Evolutionary conservation across 2,113 vertebrate species (phyloP), one percentile per base, ranked within the genome.

Genomic region (Chamaea fasciata): DNA sequence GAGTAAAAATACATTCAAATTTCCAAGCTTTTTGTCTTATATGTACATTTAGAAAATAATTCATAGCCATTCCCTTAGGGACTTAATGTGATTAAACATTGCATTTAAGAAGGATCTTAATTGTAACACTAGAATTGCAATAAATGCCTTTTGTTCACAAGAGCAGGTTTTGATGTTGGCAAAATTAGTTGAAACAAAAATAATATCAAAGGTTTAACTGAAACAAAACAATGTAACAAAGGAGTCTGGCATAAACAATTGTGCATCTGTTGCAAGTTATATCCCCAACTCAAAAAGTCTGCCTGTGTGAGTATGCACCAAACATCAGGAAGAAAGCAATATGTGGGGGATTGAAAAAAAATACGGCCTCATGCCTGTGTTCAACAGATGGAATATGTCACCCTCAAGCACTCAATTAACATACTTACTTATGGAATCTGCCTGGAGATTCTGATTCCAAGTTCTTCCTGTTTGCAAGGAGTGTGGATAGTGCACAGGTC

Each of bases 391-490:
- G 16, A 11, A 20, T 26, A 49, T 41, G 41, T 11, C 41, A 27
- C 0, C 0, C 17, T 56, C 31, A 56, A 50, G 33, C 6, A 49
- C 5, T 49, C 42, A 19, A 13, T 47, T 39, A 18, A 10, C 22
- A 7, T 4, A 17, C 7, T 14, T 31, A 35, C 33, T 16, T 41
- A 12, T 8, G 20, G 49, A 49, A 27, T 49, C 18, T 1, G 1
- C 27, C 31, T 31, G 46, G 16, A n/a, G 8, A 11, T 16, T 52
- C 59, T 50, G 27, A 28, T 64, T 64, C 12, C 0, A 2, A 37
- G 22, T 6, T 28, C 12, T 59, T 52, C 33, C 33, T 59, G 15
- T 5, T 9, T 44, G 37, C 44, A 74, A 23, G 24, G 44, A 33
- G 22, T 10, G 15, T 23, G 42, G 44, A 28, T 39, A 10, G 23